Evolutionary conservation across 2,797 vertebrate genomes (phyloP), one percentile per base, ranked within the genome.

Genomic region (Myripristis murdjan): DNA sequence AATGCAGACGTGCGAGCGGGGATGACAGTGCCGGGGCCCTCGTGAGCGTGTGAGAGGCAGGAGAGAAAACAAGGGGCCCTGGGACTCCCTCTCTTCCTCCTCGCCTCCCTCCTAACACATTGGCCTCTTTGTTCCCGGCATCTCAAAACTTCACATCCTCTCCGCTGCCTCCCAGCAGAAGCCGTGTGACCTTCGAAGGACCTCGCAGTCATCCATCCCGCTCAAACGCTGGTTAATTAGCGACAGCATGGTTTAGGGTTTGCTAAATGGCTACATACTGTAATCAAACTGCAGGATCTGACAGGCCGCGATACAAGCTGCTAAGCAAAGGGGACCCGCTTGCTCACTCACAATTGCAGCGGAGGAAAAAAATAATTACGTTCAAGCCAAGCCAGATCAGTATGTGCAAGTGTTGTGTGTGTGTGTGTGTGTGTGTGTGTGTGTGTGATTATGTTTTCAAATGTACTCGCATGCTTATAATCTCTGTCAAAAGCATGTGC

Each of bases 151-250:
- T 79, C 59, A 75, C 68, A 79, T 83, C 84, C 82, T 87, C 73
- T 86, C 81, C 28, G 15, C 70, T 41, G 59, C 70, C 69, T 86
- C 84, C 70, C 51, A 43, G 58, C 59, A 84, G 76, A 81, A 84
- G 65, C 76, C 56, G 48, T 31, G 62, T 90, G 93, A 94, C 92
- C 93, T 92, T 88, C 31, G 70, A 85, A 85, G 68, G 87, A 91
- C 90, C 86, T 82, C 22, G 22, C 77, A 89, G 87, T 91, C 92
- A 86, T 89, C 88, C 87, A 71, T 88, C 86, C 83, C 81, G 77
- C 75, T 89, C 75, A 63, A 76, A 91, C 44, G 68, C 76, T 63
- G 72, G 75, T 91, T 95, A 94, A 95, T 95, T 94, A 95, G 92
- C 71, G 65, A 85, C 91, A 85, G 69, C 73, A 5, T 70, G 80